Base-by-base conservation (phyloP, 2,113 vertebrate genomes). In the Catharus fuscescens region DNA sequence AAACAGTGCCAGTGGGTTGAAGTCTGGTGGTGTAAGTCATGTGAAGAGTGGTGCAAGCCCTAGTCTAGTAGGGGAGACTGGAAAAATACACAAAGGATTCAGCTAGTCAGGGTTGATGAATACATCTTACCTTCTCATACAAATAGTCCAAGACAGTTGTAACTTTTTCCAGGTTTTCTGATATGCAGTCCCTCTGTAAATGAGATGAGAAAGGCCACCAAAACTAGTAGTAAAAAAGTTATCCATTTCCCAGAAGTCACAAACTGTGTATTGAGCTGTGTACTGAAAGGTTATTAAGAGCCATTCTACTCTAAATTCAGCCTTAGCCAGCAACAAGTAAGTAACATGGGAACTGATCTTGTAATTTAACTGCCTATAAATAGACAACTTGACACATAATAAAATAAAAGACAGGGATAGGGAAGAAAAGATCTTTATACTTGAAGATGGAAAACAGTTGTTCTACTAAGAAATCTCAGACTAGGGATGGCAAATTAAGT, bases 121-220 rank as follows among this genome's bases (percentile, higher is more conserved):
- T 36, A 70, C 17, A 38, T 18, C 96, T 97, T 92, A 98, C 98
- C 91, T 97, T 64, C 69, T 81, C 19, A 54, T 96, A 92, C 59
- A 98, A 94, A 88, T 97, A 97, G 62, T 98, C 96, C 87, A 98
- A 93, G 15, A 73, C 57, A 38, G 16, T 4, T 14, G 45, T 90
- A 93, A 98, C 92, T 31, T 94, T 48, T 65, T 69, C 50, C 73
- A 98, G 38, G 42, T 25, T 73, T 21, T 82, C 78, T 0, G 5
- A 15, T 45, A 89, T 10, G 20, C 80, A 95, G 25, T 76, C 64
- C 21, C 94, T 70, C 98, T 98, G 90, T 29, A 80, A 87, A 70
- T 61, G 57, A 86, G 13, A 73, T 12, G 1, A 86, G 47, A 92
- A 77, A 73, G 15, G 18, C 4, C 14, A 53, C 85, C 25, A 92